Base-by-base conservation (phyloP, 2,113 vertebrate species). In the Dipodomys ordii region DNA sequence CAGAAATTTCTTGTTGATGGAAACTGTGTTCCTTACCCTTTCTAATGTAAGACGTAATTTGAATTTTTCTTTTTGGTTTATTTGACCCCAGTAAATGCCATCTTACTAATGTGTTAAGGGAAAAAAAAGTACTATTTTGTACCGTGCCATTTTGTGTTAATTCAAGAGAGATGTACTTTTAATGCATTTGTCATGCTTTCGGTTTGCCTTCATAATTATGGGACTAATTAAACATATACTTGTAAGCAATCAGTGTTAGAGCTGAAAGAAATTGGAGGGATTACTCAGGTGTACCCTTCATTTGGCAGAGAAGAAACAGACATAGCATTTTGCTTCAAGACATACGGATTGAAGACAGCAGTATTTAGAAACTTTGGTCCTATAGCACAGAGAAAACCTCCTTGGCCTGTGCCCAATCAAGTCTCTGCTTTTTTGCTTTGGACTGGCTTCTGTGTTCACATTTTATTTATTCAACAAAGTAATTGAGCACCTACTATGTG, bases 191-290 rank as follows among this genome's bases (percentile, higher is more conserved):
- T 67, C 71, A 80, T 92, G 67, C 82, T 94, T 92, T 95, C 44
- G 74, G 82, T 67, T 96, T 81, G 88, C 94, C 46, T 96, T 94
- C 65, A 62, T 93, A 95, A 97, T 94, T 93, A 85, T n/a, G 74
- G 78, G 57, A 93, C 87, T 96, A 96, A 97, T 94, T 95, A 94
- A 96, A 93, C 62, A 76, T 94, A 84, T 93, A 94, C 84, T 94
- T 95, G 39, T 64, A 96, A 95, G 90, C 78, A 96, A 95, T 96
- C 95, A 95, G 87, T 95, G 89, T 91, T 87, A 91, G 93, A 91
- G 81, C 84, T 92, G 69, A 94, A 87, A 87, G 39, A 65, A 68
- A 87, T 81, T 60, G n/a, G n/a, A 71, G 67, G 72, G 73, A 91
- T 94, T 95, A 90, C 78, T 96, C 65, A 95, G 84, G 74, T 91